Percentiles rank a stretch among this genome's conserved stretches.
These are phyloP conservation scores for Cataglyphis cursor DNA, from an alignment of 2,888 invertebrate genomes.

Conservation along the genomic window DNA sequence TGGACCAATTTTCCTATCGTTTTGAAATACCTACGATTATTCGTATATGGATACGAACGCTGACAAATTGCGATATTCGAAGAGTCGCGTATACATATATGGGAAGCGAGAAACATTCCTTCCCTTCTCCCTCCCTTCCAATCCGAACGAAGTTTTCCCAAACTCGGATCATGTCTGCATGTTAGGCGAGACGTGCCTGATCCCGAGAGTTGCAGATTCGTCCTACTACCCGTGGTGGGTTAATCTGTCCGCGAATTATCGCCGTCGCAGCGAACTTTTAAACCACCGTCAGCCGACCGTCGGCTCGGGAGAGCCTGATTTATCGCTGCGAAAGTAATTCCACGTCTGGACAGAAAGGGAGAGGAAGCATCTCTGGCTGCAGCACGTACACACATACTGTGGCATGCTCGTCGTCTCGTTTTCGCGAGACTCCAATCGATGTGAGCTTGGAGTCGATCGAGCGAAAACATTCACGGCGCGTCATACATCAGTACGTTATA, in stretches of 20 bases:
- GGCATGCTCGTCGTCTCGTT: conserved; percentile 30
- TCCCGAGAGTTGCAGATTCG: conserved; percentile 73
- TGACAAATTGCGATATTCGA: conserved; percentile 41
- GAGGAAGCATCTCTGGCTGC: conserved; percentile 6
- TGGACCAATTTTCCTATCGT: neutral
- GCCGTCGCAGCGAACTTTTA: conserved; percentile 69
- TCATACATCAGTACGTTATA: conserved; percentile 16
- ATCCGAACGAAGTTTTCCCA: conserved; percentile 65
- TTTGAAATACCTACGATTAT: conserved; percentile 4
- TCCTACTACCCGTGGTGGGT: conserved; percentile 62
- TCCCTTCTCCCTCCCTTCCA: neutral
- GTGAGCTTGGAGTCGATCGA: conserved; percentile 40
- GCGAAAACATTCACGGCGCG: conserved; percentile 43
- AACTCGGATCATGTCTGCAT: conserved; percentile 73
- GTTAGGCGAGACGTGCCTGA: conserved; percentile 74
- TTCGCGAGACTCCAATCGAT: conserved; percentile 50
- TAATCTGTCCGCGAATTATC: conserved; percentile 75
- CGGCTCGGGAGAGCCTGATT: conserved; percentile 64
- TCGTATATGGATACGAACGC: neutral
- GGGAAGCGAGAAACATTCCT: neutral
- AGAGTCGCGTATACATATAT: conserved; percentile 10
- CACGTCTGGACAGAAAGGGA: conserved; percentile 17
- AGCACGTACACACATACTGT: conserved; percentile 18
- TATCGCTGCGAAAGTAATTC: conserved; percentile 66
- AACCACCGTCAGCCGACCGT: conserved; percentile 49